These are phyloP conservation scores for Sitophilus oryzae DNA, from an alignment of 1,140 invertebrate genomes.

Conservation along the genomic window DNA sequence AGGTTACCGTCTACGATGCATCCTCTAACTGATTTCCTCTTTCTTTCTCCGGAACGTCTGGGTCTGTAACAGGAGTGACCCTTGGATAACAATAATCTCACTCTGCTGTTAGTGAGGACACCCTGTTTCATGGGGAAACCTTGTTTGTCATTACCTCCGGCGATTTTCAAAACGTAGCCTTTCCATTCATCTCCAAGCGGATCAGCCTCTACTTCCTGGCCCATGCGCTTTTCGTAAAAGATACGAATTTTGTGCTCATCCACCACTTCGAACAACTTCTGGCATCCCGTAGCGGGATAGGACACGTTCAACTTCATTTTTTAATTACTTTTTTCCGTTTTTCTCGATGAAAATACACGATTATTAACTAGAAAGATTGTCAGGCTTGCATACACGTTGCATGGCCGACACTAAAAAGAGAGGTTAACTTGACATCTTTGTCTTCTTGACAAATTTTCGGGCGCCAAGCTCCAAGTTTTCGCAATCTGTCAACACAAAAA, in stretches of 20 bases:
- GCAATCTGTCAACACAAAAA: no score
- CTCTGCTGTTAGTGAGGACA: conserved; percentile 92
- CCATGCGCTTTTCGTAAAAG: conserved; percentile 99
- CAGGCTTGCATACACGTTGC: neutral
- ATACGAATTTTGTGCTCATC: conserved; percentile 94
- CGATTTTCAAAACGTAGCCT: conserved; percentile 91
- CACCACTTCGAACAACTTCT: conserved; percentile 96
- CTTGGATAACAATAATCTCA: conserved; percentile 90
- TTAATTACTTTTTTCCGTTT: neutral
- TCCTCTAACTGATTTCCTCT: conserved; percentile 96
- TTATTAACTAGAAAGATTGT: neutral
- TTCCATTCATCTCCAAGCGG: conserved; percentile 98
- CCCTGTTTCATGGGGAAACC: conserved; percentile 99
- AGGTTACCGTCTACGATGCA: conserved; percentile 98
- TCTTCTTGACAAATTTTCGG: no score
- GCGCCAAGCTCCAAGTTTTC: no score
- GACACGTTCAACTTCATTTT: conserved; percentile 87
- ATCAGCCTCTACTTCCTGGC: conserved; percentile 91
- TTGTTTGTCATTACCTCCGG: conserved; percentile 99
- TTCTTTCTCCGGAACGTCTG: conserved; percentile 91
- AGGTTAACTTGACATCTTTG: neutral
- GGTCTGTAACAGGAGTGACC: conserved; percentile 97
- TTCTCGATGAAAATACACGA: neutral
- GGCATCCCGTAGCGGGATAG: conserved; percentile 95
- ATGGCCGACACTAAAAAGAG: neutral